These are phyloP conservation scores for Chromobotia macracanthus DNA, from an alignment of 2,797 vertebrate species.

Conservation along the genomic window DNA sequence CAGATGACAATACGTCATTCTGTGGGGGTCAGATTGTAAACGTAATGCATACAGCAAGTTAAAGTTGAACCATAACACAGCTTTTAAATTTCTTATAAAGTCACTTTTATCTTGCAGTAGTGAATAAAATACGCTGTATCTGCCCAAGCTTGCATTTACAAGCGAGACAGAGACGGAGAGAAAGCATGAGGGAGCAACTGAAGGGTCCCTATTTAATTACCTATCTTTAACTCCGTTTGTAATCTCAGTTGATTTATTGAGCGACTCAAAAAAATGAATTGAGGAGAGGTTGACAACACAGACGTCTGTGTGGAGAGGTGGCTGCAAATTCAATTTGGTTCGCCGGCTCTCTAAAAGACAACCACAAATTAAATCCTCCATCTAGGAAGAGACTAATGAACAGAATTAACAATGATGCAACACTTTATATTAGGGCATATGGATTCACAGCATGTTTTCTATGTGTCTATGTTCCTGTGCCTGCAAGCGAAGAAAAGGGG, in stretches of 20 bases:
- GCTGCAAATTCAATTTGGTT: slow-evolving; percentile 79
- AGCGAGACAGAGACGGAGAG: slow-evolving; percentile 22
- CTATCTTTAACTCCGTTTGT: slow-evolving; percentile 80
- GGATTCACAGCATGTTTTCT: slow-evolving; percentile 81
- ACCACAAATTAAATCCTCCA: slow-evolving; percentile 82
- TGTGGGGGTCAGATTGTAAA: background rate
- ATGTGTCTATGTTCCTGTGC: slow-evolving; percentile 63
- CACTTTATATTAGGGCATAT: slow-evolving; percentile 80
- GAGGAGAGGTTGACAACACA: slow-evolving; percentile 67
- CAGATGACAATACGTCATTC: background rate
- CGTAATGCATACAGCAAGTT: background rate
- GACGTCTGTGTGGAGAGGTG: slow-evolving; percentile 50
- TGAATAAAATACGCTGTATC: slow-evolving; percentile 35
- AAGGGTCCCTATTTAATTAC: slow-evolving; percentile 63
- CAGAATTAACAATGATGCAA: slow-evolving; percentile 82
- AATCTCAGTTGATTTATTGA: slow-evolving; percentile 83
- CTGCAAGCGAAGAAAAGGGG: slow-evolving; percentile 64
- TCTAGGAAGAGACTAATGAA: slow-evolving; percentile 79
- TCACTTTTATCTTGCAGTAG: slow-evolving; percentile 49
- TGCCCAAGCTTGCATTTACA: slow-evolving; percentile 1
- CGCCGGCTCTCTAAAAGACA: slow-evolving; percentile 74
- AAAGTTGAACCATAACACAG: background rate
- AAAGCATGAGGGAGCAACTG: slow-evolving; percentile 49
- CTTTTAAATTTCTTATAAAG: slow-evolving; percentile 25
- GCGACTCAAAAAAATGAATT: slow-evolving; percentile 69